Evolutionary conservation across 1,140 invertebrate species (phyloP).

Genomic region (silkworm (Bombyx mori)): DNA sequence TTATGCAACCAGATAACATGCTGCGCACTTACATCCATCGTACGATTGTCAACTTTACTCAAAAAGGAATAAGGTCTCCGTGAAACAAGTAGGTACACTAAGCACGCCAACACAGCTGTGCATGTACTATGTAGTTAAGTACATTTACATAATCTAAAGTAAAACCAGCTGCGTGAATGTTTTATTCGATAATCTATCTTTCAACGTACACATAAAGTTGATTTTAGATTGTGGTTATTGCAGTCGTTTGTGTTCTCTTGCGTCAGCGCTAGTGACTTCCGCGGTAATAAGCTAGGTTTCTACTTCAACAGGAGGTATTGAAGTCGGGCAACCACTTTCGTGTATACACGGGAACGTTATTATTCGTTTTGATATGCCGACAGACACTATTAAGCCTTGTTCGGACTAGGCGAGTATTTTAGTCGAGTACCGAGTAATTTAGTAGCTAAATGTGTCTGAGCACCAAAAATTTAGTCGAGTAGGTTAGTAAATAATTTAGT

Average conservation of each 20-base stretch:
- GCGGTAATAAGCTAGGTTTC: slow-evolving; percentile 17
- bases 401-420: too few relatives aligned
- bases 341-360: too few relatives aligned
- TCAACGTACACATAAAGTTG: neutral
- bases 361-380: too few relatives aligned
- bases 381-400: too few relatives aligned
- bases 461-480: too few relatives aligned
- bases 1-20: slow-evolving; percentile 54
- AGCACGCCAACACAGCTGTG: slow-evolving; percentile 34
- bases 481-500: too few relatives aligned
- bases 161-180: slow-evolving; percentile 13
- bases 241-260: neutral
- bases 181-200: slow-evolving; percentile 1
- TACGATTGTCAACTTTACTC: slow-evolving; percentile 22
- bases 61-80: slow-evolving; percentile 11
- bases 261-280: slow-evolving; percentile 19
- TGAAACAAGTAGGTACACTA: slow-evolving; percentile 9
- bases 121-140: too few relatives aligned
- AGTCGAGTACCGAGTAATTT: too few relatives aligned
- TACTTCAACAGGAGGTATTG: slow-evolving; percentile 9
- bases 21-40: slow-evolving; percentile 29
- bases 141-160: slow-evolving; percentile 44
- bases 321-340: neutral
- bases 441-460: too few relatives aligned
- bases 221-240: neutral